A percentile compares a stretch with the other conserved stretches of the same genome.
Evolutionary conservation across 2,797 vertebrate species (phyloP).

Genomic region (Rhinoraja longicauda): DNA sequence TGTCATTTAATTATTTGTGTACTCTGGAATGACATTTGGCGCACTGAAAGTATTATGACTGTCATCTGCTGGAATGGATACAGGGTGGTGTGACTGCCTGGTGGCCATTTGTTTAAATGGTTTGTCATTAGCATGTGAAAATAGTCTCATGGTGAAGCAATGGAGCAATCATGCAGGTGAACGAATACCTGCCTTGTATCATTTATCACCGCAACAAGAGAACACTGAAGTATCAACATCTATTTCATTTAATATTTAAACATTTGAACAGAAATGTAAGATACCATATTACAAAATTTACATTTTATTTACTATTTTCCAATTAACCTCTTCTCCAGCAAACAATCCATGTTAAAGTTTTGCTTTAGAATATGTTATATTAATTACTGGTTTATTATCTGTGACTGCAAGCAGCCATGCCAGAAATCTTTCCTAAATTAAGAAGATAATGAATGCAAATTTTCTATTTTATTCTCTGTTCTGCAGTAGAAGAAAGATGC

Average conservation of each 20-base stretch:
- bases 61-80: constrained; percentile 58
- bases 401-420: neutral
- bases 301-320: neutral
- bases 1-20: constrained; percentile 31
- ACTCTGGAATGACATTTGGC: constrained; percentile 6
- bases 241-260: neutral
- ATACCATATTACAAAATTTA: neutral
- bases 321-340: neutral
- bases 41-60: constrained; percentile 11
- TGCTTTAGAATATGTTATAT: neutral
- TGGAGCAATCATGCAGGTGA: constrained; percentile 58
- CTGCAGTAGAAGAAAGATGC: neutral
- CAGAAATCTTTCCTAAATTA: neutral
- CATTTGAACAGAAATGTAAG: neutral
- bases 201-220: neutral
- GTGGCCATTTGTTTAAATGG: constrained; percentile 62
- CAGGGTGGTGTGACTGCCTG: constrained; percentile 56
- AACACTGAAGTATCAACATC: constrained; percentile 19
- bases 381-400: neutral
- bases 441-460: constrained; percentile 8
- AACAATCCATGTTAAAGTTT: neutral
- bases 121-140: constrained; percentile 60
- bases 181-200: constrained; percentile 40
- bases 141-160: constrained; percentile 59
- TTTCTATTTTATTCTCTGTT: neutral